Evolutionary conservation across 2,113 vertebrate species (phyloP), one percentile per base, ranked within the genome.

Genomic region (Caranx melampygus): DNA sequence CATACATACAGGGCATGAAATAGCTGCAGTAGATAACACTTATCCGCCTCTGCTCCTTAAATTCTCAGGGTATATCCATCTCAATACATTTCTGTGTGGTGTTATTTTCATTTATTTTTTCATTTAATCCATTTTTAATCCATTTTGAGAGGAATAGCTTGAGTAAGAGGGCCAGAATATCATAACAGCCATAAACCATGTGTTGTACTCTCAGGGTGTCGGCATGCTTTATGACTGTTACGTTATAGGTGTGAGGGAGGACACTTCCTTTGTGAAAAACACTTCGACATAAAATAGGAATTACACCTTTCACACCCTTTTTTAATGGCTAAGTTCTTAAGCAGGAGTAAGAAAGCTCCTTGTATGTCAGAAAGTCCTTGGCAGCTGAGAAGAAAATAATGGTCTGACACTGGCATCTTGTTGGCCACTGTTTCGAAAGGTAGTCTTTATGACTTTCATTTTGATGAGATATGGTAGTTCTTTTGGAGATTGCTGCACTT

Each of bases 401-500:
- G 54, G 58, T 61, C 47, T 49, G 76, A 63, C 55, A 13, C 12
- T 78, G 44, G 37, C 69, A 57, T 73, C 51, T 59, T 65, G 79
- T 79, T 78, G 69, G 72, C 66, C 35, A 35, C 9, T 40, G n/a
- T 76, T 61, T 63, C 45, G 77, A 83, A 76, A 83, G 68, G 34
- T 71, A 35, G 47, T 63, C 59, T 88, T 84, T 88, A 66, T 47
- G 26, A 63, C 79, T 85, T 82, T 90, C 73, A 72, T 69, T 49
- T 33, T 72, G 42, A 82, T 84, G 78, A 82, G 72, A 85, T 77
- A 66, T 89, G 62, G 71, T 40, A 59, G 40, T 70, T 87, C 51
- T 72, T 77, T 75, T 37, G 37, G 47, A 81, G 55, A 86, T 81
- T 76, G 57, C 73, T 55, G 70, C 75, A 72, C 60, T 86, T 84